These are phyloP conservation scores for Aptenodytes patagonicus DNA, from an alignment of 2,113 vertebrate species.

Conservation along the genomic window DNA sequence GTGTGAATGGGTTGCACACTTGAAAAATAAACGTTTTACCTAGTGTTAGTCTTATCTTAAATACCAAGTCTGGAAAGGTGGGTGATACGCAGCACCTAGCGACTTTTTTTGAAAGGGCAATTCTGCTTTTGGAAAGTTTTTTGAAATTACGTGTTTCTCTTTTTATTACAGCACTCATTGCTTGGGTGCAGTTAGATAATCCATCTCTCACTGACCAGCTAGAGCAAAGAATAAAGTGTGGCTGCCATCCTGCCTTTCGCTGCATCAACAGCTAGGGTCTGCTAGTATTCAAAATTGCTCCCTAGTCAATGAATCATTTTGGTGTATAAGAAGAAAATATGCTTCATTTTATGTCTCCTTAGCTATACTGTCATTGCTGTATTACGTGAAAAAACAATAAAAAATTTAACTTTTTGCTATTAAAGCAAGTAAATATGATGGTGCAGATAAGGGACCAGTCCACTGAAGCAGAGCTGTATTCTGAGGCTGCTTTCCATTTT, in stretches of 20 bases:
- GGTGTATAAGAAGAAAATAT: background rate
- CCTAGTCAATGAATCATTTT: background rate
- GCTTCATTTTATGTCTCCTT: background rate
- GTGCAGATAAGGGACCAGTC: background rate
- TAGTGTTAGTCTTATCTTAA: background rate
- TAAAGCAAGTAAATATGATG: background rate
- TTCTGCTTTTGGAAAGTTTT: background rate
- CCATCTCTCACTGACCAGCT: background rate
- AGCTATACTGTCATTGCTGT: background rate
- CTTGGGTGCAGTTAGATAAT: background rate
- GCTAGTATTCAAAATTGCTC: background rate
- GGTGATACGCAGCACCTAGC: accelerated
- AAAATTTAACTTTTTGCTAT: background rate
- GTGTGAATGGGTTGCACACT: slow-evolving; percentile 27
- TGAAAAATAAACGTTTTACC: background rate
- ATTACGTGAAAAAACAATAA: background rate
- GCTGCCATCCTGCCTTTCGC: background rate
- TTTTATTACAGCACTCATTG: background rate
- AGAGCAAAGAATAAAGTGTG: background rate
- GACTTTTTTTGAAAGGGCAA: background rate
- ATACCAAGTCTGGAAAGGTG: background rate
- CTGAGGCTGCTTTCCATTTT: background rate
- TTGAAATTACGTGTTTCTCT: accelerated
- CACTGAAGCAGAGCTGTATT: background rate
- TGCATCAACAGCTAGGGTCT: background rate